Percentiles rank a stretch among this genome's conserved stretches.
Conservation (phyloP, 1,140 invertebrate genomes). For the Chionoecetes opilio region DNA sequence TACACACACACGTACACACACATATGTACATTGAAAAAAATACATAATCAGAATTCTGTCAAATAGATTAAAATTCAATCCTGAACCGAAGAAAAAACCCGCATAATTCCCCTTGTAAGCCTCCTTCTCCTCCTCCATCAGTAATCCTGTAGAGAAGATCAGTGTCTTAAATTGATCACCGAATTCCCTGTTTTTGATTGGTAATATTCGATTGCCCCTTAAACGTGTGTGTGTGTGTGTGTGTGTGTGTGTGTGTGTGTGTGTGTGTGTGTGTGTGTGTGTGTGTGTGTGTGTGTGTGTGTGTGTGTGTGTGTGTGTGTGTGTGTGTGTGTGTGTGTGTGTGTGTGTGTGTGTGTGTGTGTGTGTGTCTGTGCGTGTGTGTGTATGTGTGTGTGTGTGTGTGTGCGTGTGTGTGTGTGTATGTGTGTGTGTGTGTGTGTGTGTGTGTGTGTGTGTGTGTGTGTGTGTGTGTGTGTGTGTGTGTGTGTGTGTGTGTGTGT, state of each 20-base stretch:
- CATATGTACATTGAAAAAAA: background rate
- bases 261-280: slow-evolving; percentile 25
- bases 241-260: slow-evolving; percentile 27
- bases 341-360: background rate
- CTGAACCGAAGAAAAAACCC: background rate
- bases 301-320: background rate
- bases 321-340: slow-evolving; percentile 8
- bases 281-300: slow-evolving; percentile 25
- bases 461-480: background rate
- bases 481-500: background rate
- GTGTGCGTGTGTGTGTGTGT: too few relatives aligned
- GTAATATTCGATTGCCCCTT: background rate
- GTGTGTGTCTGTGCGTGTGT: background rate
- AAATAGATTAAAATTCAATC: background rate
- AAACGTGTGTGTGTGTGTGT: background rate
- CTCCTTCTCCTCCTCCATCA: background rate
- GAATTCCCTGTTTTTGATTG: background rate
- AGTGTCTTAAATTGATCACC: background rate
- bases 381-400: too few relatives aligned
- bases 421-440: background rate
- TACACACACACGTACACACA: background rate
- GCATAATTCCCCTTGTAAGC: background rate
- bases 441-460: background rate
- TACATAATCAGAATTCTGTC: background rate
- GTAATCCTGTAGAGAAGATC: background rate